A percentile compares a stretch with the other conserved stretches of the same genome.
These are phyloP conservation scores for Sibirionetta formosa DNA, from an alignment of 2,797 vertebrate genomes.

Conservation along the genomic window DNA sequence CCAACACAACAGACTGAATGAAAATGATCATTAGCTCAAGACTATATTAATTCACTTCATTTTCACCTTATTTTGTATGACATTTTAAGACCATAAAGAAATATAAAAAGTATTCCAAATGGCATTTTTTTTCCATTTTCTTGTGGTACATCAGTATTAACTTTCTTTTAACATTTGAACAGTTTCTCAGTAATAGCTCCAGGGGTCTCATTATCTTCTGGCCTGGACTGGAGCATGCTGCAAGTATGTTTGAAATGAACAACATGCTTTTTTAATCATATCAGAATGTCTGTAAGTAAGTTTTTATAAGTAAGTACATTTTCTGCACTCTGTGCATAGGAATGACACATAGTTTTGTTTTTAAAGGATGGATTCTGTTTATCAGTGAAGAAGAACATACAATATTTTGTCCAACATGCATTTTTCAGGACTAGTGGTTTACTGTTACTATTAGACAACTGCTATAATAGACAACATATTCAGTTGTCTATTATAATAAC, in stretches of 20 bases:
- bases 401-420: not conserved
- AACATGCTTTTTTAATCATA: not conserved
- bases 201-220: constrained; percentile 39
- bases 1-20: not conserved
- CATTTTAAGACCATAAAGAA: constrained; percentile 27
- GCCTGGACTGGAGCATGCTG: not conserved
- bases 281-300: not conserved
- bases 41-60: not conserved
- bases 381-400: not conserved
- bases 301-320: not conserved
- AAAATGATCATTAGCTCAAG: not conserved
- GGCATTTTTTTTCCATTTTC: not conserved
- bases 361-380: not conserved
- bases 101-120: not conserved
- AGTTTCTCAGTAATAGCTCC: constrained; percentile 27
- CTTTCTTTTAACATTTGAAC: constrained; percentile 4
- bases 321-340: not conserved
- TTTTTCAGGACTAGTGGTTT: not conserved
- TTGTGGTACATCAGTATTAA: not conserved
- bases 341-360: not conserved
- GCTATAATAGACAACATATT: not conserved
- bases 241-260: not conserved
- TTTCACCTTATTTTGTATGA: not conserved
- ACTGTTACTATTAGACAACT: not conserved
- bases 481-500: not conserved